These are phyloP conservation scores for Parnassius mnemosyne DNA, from an alignment of 2,888 invertebrate genomes.

Conservation along the genomic window DNA sequence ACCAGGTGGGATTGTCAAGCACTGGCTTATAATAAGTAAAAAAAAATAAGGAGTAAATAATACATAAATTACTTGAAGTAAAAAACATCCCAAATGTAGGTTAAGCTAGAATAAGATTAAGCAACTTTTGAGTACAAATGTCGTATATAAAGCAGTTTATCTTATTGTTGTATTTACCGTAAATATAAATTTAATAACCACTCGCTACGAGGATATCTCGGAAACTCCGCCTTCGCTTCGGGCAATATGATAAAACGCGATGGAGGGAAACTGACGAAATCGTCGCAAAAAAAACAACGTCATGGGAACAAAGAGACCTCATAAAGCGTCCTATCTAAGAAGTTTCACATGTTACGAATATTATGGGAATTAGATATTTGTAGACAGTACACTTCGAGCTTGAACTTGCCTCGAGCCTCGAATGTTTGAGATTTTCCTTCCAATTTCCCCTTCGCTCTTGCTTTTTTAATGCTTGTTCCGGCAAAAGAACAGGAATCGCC, in stretches of 20 bases:
- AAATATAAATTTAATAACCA: conserved; percentile 22
- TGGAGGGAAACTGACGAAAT: conserved; percentile 29
- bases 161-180: conserved; percentile 4
- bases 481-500: conserved; percentile 35
- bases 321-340: conserved; percentile 60
- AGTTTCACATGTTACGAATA: conserved; percentile 73
- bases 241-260: conserved; percentile 22
- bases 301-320: conserved; percentile 43
- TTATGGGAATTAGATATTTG: conserved; percentile 73
- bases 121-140: neutral
- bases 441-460: conserved; percentile 29
- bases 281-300: conserved; percentile 44
- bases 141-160: neutral
- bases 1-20: no score
- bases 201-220: conserved; percentile 1
- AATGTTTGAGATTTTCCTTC: conserved; percentile 35
- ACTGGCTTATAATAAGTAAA: no score
- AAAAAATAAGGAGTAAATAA: no score
- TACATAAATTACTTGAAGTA: no score
- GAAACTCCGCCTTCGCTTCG: conserved; percentile 7
- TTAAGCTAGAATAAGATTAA: no score
- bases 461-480: conserved; percentile 44
- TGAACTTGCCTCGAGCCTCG: conserved; percentile 34
- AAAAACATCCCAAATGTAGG: no score
- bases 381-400: conserved; percentile 1